Base-by-base conservation (phyloP, 1,140 invertebrate species). In the Bombyx mandarina region DNA sequence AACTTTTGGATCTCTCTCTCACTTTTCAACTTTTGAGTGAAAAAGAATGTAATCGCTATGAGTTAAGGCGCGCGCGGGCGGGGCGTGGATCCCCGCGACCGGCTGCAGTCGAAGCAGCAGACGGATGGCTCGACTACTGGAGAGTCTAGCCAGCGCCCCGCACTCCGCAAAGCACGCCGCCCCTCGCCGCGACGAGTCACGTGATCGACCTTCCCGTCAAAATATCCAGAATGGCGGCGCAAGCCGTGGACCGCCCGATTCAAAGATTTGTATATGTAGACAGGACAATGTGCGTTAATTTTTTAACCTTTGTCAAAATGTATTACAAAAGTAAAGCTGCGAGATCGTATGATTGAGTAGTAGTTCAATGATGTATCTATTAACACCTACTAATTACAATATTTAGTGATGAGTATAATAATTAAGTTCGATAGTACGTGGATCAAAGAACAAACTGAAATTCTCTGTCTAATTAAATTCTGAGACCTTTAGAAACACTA, bases 171-270 rank as follows among this genome's bases (percentile, higher is more conserved):
- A 9, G 67, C 65, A 35, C 26, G 26, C 58, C 67, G 58, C 69
- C 61, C 63, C 69, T 66, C 61, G 65, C 65, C 73, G 72, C 72
- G 9, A 6, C 73, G 67, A 63, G 81, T 88, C 89, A 90, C 89
- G 89, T 90, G 89, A 90, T 84, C 91, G 91, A 92, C 91, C 91
- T 92, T 91, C 92, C 91, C 91, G 91, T 93, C 91, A 93, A 92
- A 93, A 93, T 92, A 93, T 90, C 90, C 88, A 90, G 89, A 90
- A 88, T 89, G 89, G 82, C 85, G 76, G 75, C 77, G 75, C 74
- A 73, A 77, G 69, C 67, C 72, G 67, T 68, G 75, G 71, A 73
- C 73, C 73, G 74, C 67, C 60, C 66, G 66, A 42, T 56, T 9
- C 75, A 78, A 62, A 77, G 73, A 74, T 44, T 58, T 35, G 26